Base-by-base conservation (phyloP, 2,888 invertebrate genomes). In the Diaprepes abbreviatus region DNA sequence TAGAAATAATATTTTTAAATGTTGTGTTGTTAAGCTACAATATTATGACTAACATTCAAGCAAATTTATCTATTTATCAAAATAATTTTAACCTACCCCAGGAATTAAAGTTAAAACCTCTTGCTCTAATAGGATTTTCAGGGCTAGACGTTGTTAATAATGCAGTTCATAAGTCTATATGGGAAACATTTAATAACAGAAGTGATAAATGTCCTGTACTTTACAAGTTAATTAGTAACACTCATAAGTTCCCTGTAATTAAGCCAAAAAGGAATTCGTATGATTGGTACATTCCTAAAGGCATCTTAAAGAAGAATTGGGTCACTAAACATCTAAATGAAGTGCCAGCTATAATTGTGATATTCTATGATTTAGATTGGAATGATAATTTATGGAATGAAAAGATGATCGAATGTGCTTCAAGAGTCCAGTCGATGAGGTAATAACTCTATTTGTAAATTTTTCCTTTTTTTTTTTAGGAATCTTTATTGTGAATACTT, bases 291-390 rank as follows among this genome's bases (percentile, higher is more conserved):
- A 92, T 95, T 76, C 96, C 96, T 0, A 94, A 94, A 83, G 98
- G 98, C 9, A 93, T 98, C 74, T 85, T 98, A 5, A 97, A 98
- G 83, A 90, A 92, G 43, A 94, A 95, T 81, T 99, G 98, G 98
- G 93, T 98, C 87, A 88, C 91, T 57, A 99, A 99, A 84, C 96
- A 98, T 81, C 87, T 96, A 35, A 91, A 92, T 75, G 89, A 93
- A 66, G 89, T 98, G 73, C 98, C 99, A 6, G 92, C 98, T 0
- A 93, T 98, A 0, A 92, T 96, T 21, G 96, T 97, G 1, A 89
- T 97, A 71, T 99, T 98, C 84, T 95, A 95, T 83, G 98, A 99
- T 80, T 89, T 98, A 81, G 98, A 98, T 85, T 99, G 98, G 98
- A 95, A 95, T 82, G 97, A 98, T 84, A 87, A 89, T 0, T 89